Conservation (phyloP, 2,113 vertebrate species). For the Vimba vimba region DNA sequence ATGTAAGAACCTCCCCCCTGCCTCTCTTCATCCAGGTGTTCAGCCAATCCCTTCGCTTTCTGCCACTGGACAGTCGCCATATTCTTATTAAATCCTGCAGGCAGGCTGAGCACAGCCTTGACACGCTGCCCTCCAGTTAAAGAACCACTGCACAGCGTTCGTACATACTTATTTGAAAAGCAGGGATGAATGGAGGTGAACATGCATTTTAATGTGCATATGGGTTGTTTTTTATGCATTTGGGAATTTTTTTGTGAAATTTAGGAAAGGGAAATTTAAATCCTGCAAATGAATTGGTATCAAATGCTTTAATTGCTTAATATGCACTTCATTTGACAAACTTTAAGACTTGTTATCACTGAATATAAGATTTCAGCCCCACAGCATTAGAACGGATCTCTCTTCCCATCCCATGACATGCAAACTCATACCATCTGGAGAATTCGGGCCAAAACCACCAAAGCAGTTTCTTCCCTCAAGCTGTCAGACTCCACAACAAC, state of each 20-base stretch:
- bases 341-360: background rate
- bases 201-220: conserved; percentile 24
- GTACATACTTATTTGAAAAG: conserved; percentile 16
- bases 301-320: background rate
- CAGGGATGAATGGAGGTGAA: conserved; percentile 20
- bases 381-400: background rate
- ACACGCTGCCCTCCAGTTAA: conserved; percentile 61
- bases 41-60: conserved; percentile 80
- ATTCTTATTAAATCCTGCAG: conserved; percentile 92
- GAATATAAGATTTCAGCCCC: background rate
- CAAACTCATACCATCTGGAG: background rate
- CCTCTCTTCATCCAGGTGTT: conserved; percentile 85
- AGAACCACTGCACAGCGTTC: background rate
- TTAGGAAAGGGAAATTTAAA: background rate
- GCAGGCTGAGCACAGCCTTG: conserved; percentile 77
- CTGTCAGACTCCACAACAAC: background rate
- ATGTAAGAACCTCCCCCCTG: conserved; percentile 45
- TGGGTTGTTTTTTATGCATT: background rate
- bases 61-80: conserved; percentile 91
- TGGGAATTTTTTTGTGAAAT: background rate
- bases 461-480: background rate
- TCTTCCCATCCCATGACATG: background rate
- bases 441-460: background rate
- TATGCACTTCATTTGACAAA: background rate
- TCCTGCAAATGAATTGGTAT: background rate